Percentiles rank a stretch among this genome's conserved stretches.
Evolutionary conservation across 1,140 invertebrate species (phyloP).

Genomic region (Papilio glaucus): DNA sequence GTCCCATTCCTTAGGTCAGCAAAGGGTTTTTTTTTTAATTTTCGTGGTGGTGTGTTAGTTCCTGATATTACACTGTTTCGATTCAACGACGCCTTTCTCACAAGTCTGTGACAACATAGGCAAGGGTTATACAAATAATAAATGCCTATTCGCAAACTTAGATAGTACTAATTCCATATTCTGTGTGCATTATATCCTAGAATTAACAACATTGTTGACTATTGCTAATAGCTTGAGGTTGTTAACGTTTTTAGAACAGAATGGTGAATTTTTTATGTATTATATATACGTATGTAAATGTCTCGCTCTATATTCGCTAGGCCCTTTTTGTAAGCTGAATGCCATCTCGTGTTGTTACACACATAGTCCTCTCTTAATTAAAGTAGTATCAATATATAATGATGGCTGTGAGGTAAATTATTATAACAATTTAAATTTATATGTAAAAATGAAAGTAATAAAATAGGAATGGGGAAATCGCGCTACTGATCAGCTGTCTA

Average conservation of each 20-base stretch:
- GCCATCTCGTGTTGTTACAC: conserved; percentile 80
- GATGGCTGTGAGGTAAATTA: conserved; percentile 83
- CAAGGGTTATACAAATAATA: conserved; percentile 47
- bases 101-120: conserved; percentile 39
- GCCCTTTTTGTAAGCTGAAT: conserved; percentile 78
- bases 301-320: conserved; percentile 81
- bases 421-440: conserved; percentile 82
- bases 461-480: conserved; percentile 65
- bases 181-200: conserved; percentile 79
- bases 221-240: conserved; percentile 83
- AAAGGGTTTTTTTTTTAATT: conserved; percentile 25
- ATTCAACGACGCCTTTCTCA: conserved; percentile 45
- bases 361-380: conserved; percentile 81
- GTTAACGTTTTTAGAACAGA: conserved; percentile 82
- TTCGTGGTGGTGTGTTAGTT: conserved; percentile 53
- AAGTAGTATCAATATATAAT: conserved; percentile 83
- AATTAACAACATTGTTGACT: conserved; percentile 82
- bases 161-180: conserved; percentile 63
- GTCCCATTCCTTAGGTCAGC: neutral
- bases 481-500: conserved; percentile 57
- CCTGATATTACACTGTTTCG: conserved; percentile 45
- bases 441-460: conserved; percentile 78
- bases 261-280: conserved; percentile 81
- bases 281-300: conserved; percentile 75
- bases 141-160: conserved; percentile 54